Base-by-base conservation (phyloP, 2,797 vertebrate species). In the Lagocephalus sceleratus region DNA sequence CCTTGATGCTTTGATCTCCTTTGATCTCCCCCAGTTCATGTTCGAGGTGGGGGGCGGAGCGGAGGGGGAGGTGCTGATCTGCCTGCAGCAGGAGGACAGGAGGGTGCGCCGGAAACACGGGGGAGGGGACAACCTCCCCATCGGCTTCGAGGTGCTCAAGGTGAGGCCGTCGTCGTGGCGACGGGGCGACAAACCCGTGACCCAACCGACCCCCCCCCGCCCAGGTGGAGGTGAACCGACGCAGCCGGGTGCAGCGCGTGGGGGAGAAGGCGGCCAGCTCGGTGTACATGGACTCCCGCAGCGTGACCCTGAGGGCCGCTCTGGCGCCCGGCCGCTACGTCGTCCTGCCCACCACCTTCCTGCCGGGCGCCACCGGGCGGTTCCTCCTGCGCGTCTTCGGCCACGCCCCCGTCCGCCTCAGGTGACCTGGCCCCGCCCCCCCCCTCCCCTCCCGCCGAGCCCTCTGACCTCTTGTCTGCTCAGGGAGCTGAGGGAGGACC, bases 281-380 rank as follows among this genome's bases (percentile, higher is more conserved):
- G 0, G 73, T 92, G 20, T 94, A 93, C 85, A 92, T 92, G 81
- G 90, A 94, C 81, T 92, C 91, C 7, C 92, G 92, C 19, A 93
- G 92, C 0, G 87, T 94, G 38, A 86, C 91, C 0, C 78, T 93
- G 47, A 87, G 88, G 6, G 76, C 73, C 3, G 80, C 81, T 0
- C 67, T 93, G 55, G 29, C 56, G 0, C 68, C 71, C 0, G 93
- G 92, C 0, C 84, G 90, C 48, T 93, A 92, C 16, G 88, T 86
- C 2, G 68, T 92, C 32, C 57, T 94, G 45, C 91, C 93, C 51
- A 93, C 91, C 68, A 94, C 92, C 65, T 94, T 93, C 65, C 85
- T 87, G 11, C 91, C 91, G 0, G 91, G 89, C 0, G 58, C 76
- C 43, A 83, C 76, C 0, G 91, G 92, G 0, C 68, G 67, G 49